A percentile compares a stretch with the other conserved stretches of the same genome.
Evolutionary conservation across 2,888 invertebrate species (phyloP).

Genomic region (Drosophila quasianomalipes): DNA sequence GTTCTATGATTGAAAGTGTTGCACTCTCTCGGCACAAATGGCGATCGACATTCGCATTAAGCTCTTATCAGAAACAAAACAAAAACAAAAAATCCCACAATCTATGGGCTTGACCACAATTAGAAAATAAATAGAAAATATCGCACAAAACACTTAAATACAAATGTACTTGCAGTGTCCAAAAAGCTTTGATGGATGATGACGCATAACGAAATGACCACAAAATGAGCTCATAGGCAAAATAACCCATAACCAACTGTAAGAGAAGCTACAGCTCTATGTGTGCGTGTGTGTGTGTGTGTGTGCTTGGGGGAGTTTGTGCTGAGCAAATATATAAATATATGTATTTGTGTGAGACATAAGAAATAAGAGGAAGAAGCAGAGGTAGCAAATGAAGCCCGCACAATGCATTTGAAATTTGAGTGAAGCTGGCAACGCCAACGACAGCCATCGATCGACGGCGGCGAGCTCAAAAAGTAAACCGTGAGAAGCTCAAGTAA

Average conservation of each 20-base stretch:
- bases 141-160: background rate
- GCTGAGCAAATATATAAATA: constrained; percentile 44
- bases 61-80: constrained; percentile 38
- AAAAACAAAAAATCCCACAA: constrained; percentile 5
- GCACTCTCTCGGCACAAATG: background rate
- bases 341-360: constrained; percentile 30
- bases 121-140: constrained; percentile 24
- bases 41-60: constrained; percentile 15
- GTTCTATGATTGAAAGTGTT: background rate
- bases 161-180: constrained; percentile 1
- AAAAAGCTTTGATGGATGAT: constrained; percentile 37
- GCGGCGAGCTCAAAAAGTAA: constrained; percentile 75
- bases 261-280: constrained; percentile 6
- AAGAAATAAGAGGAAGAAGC: background rate
- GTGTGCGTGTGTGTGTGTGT: background rate
- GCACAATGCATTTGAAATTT: constrained; percentile 63
- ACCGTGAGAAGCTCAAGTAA: constrained; percentile 83
- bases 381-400: constrained; percentile 49
- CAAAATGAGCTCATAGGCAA: constrained; percentile 55
- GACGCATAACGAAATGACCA: constrained; percentile 39
- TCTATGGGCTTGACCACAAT: constrained; percentile 43
- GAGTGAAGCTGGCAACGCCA: constrained; percentile 63
- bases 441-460: constrained; percentile 15
- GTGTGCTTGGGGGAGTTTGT: constrained; percentile 37
- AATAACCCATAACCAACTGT: constrained; percentile 6